Conservation (phyloP, 2,113 vertebrate genomes). For the Varanus salvator region DNA sequence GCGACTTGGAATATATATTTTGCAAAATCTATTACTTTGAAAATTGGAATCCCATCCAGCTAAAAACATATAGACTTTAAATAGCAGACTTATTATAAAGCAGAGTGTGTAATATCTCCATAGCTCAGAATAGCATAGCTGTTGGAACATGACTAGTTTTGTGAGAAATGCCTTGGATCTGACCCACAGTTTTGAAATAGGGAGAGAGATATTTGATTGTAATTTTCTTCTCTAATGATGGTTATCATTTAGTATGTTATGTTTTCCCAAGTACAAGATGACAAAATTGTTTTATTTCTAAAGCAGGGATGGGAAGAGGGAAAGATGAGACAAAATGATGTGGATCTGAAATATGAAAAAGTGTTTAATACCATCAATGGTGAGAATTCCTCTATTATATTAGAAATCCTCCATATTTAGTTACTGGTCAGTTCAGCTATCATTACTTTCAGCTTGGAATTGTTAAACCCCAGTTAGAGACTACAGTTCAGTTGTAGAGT, state of each 20-base stretch:
- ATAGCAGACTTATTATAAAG: background rate
- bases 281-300: background rate
- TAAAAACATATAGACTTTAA: background rate
- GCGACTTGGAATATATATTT: background rate
- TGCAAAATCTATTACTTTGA: conserved; percentile 2
- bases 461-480: background rate
- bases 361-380: background rate
- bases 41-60: conserved; percentile 23
- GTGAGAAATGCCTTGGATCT: background rate
- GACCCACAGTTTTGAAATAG: background rate
- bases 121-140: conserved; percentile 17
- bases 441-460: background rate
- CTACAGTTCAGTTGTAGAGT: background rate
- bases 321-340: background rate
- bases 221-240: background rate
- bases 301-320: background rate
- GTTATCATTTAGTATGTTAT: background rate
- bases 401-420: conserved; percentile 1
- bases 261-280: background rate
- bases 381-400: background rate
- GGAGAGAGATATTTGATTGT: background rate
- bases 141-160: background rate
- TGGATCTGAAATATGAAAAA: conserved; percentile 7
- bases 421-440: background rate
- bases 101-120: background rate